Percentiles rank a stretch among this genome's conserved stretches.
Evolutionary conservation across 2,113 vertebrate species (phyloP).

Genomic region (Microcebus tavaratra): DNA sequence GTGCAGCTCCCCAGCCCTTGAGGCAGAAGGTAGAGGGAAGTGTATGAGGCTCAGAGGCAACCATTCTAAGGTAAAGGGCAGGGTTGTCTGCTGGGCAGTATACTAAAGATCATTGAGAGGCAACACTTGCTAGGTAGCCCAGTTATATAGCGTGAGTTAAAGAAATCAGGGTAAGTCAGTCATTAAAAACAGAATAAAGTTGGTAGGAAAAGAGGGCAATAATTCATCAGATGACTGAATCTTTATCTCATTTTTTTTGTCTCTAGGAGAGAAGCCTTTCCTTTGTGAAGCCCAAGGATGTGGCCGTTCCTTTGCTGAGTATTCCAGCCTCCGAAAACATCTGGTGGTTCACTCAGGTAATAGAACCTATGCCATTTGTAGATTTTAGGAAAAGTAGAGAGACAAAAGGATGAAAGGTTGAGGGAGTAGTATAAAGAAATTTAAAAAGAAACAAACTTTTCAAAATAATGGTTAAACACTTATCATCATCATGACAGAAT

Average conservation of each 20-base stretch:
- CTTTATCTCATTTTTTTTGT: slow-evolving; percentile 45
- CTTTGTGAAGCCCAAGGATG: slow-evolving; percentile 96
- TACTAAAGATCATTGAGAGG: background rate
- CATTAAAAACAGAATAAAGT: background rate
- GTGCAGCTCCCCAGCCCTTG: background rate
- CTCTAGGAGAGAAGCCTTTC: slow-evolving; percentile 96
- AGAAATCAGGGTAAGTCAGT: background rate
- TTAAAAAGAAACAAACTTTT: background rate
- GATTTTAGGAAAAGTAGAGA: slow-evolving; percentile 13
- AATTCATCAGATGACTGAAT: slow-evolving; percentile 12
- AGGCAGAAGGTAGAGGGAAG: background rate
- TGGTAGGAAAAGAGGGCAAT: background rate
- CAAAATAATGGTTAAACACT: background rate
- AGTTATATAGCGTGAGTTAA: background rate
- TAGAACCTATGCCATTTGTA: background rate
- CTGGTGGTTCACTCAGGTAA: slow-evolving; percentile 98
- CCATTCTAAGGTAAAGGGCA: background rate
- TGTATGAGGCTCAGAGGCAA: background rate
- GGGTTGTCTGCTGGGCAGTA: background rate
- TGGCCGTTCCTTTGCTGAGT: slow-evolving; percentile 97
- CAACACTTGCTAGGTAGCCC: background rate
- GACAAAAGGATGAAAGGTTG: background rate
- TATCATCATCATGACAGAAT: background rate
- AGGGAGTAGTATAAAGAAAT: background rate
- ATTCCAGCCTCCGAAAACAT: slow-evolving; percentile 99